Evolutionary conservation across 2,113 vertebrate species (phyloP).

Genomic region (Seriola quinqueradiata): DNA sequence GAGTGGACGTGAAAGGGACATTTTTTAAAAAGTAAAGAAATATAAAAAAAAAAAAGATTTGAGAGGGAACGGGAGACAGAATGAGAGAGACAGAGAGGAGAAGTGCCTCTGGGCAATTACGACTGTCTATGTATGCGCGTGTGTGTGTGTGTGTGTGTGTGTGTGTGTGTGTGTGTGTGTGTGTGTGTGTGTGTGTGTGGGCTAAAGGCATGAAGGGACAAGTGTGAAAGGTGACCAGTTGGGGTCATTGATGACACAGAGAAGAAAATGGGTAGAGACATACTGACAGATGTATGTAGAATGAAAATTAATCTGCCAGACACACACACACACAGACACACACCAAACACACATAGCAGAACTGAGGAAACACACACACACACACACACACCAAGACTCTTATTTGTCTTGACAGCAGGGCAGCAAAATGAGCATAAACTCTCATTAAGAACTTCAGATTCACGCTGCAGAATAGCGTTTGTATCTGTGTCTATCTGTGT

Average conservation of each 20-base stretch:
- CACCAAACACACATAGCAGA: neutral
- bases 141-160: neutral
- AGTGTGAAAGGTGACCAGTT: constrained; percentile 57
- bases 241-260: constrained; percentile 46
- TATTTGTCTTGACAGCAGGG: constrained; percentile 32
- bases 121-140: neutral
- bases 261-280: constrained; percentile 44
- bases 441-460: constrained; percentile 38
- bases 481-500: neutral
- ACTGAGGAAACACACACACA: neutral
- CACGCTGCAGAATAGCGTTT: neutral
- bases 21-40: constrained; percentile 17
- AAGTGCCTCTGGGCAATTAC: constrained; percentile 38
- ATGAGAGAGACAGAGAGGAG: constrained; percentile 34
- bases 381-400: constrained; percentile 10
- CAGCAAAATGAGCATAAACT: constrained; percentile 20
- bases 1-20: constrained; percentile 46
- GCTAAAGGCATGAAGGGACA: constrained; percentile 21
- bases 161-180: neutral
- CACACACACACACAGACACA: constrained; percentile 16
- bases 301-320: constrained; percentile 5
- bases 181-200: constrained; percentile 1
- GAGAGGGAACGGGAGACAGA: constrained; percentile 30
- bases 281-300: constrained; percentile 29
- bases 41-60: neutral